These are phyloP conservation scores for Telenomus remus DNA, from an alignment of 1,140 invertebrate species.

Conservation along the genomic window DNA sequence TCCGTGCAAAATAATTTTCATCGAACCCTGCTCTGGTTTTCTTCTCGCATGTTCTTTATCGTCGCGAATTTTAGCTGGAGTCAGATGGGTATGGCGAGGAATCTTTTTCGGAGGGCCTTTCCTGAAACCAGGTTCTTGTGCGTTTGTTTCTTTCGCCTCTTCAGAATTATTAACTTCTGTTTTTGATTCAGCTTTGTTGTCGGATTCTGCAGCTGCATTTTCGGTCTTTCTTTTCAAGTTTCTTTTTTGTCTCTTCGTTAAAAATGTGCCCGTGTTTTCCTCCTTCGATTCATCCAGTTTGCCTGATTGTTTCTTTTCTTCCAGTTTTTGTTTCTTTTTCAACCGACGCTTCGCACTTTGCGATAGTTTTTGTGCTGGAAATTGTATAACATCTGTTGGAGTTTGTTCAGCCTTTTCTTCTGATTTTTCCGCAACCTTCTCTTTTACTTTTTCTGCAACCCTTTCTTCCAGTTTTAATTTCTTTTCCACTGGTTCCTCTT, in stretches of 20 bases:
- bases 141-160: background rate
- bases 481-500: background rate
- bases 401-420: no score
- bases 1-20: slow-evolving; percentile 79
- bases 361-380: slow-evolving; percentile 1
- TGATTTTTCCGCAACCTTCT: no score
- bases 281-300: slow-evolving; percentile 4
- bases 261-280: slow-evolving; percentile 11
- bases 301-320: slow-evolving; percentile 5
- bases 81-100: slow-evolving; percentile 33
- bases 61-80: slow-evolving; percentile 63
- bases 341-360: slow-evolving; percentile 1
- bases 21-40: slow-evolving; percentile 73
- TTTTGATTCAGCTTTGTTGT: slow-evolving; percentile 6
- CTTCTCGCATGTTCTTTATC: slow-evolving; percentile 71
- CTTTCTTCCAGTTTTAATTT: slow-evolving; percentile 19
- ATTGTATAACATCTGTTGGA: no score
- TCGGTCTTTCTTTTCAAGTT: slow-evolving; percentile 52
- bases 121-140: slow-evolving; percentile 3
- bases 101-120: slow-evolving; percentile 25
- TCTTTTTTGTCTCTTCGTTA: slow-evolving; percentile 65
- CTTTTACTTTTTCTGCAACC: no score
- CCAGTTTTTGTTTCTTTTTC: slow-evolving; percentile 6
- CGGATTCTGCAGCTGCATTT: slow-evolving; percentile 41
- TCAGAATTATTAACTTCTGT: background rate